Percentiles rank a stretch among this genome's conserved stretches.
phyloP scores from a whole-genome alignment of 2,888 invertebrate species.

The Tetropium fuscum region DNA sequence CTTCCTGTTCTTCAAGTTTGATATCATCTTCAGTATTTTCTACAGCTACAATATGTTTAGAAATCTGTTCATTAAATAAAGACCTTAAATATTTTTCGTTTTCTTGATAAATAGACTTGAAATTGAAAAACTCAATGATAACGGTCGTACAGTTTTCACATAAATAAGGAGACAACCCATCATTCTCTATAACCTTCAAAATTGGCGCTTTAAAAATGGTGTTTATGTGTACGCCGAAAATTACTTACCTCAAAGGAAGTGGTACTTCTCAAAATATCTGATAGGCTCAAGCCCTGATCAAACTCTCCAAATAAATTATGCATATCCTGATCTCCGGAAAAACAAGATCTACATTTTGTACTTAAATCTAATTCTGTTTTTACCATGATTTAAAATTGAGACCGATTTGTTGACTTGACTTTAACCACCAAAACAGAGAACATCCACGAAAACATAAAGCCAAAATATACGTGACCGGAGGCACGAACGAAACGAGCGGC shows the following conservation, averaged over 20 bases:
- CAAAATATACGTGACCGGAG: neutral
- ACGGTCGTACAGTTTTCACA: slow-evolving; percentile 42
- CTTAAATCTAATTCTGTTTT: neutral
- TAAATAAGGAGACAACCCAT: slow-evolving; percentile 34
- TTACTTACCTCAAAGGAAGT: slow-evolving; percentile 35
- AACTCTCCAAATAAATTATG: slow-evolving; percentile 35
- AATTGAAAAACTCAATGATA: slow-evolving; percentile 41
- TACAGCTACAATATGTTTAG: neutral
- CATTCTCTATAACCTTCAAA: slow-evolving; percentile 25
- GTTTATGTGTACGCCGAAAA: slow-evolving; percentile 1
- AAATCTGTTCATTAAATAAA: neutral
- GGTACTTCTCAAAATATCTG: slow-evolving; percentile 32
- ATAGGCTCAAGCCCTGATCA: slow-evolving; percentile 34
- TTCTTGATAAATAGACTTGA: slow-evolving; percentile 37
- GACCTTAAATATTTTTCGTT: slow-evolving; percentile 37
- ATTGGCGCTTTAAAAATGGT: slow-evolving; percentile 7
- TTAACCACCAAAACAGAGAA: slow-evolving; percentile 11
- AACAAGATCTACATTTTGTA: slow-evolving; percentile 36
- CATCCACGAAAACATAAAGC: no score
- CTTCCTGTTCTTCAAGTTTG: slow-evolving; percentile 11
- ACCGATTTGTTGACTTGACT: neutral
- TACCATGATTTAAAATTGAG: slow-evolving; percentile 10
- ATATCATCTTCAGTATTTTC: neutral
- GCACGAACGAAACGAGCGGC: no score
- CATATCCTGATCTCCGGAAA: slow-evolving; percentile 30